A percentile compares a stretch with the other conserved stretches of the same genome.
These are phyloP conservation scores for Antheraea yamamai DNA, from an alignment of 2,888 invertebrate species.

Conservation along the genomic window DNA sequence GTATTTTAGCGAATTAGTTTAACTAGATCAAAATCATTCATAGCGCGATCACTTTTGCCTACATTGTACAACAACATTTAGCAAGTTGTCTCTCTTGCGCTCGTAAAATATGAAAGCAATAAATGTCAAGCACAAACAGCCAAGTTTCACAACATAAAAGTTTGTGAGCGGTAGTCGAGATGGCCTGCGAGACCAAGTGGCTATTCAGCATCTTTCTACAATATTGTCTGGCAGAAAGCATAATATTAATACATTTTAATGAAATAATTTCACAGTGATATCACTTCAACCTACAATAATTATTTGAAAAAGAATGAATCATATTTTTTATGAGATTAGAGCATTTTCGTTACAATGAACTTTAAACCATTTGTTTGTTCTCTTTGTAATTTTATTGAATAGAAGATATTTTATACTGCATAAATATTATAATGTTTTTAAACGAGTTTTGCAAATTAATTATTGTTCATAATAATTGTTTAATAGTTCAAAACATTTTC, in stretches of 20 bases:
- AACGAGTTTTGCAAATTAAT: not conserved
- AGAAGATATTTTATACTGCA: no score
- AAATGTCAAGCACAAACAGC: conserved; percentile 73
- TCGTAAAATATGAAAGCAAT: conserved; percentile 76
- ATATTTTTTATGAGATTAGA: not conserved
- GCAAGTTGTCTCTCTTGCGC: conserved; percentile 53
- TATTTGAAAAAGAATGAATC: not conserved
- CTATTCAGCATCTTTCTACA: conserved; percentile 63
- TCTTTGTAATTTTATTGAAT: not conserved
- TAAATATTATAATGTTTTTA: not conserved
- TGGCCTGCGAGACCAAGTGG: conserved; percentile 54
- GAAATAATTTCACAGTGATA: not conserved
- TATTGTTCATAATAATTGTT: not conserved
- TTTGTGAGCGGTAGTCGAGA: conserved; percentile 58
- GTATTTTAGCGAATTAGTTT: not conserved
- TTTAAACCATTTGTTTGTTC: not conserved
- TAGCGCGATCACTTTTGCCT: conserved; percentile 24
- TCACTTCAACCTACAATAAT: not conserved
- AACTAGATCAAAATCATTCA: not conserved
- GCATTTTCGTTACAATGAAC: not conserved
- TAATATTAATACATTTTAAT: conserved; percentile 17
- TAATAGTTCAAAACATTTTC: not conserved
- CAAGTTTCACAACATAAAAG: conserved; percentile 74
- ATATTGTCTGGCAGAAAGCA: conserved; percentile 38
- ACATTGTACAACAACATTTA: conserved; percentile 53